Conservation (phyloP, 1,140 invertebrate species). For the Sarcophaga bullata region DNA sequence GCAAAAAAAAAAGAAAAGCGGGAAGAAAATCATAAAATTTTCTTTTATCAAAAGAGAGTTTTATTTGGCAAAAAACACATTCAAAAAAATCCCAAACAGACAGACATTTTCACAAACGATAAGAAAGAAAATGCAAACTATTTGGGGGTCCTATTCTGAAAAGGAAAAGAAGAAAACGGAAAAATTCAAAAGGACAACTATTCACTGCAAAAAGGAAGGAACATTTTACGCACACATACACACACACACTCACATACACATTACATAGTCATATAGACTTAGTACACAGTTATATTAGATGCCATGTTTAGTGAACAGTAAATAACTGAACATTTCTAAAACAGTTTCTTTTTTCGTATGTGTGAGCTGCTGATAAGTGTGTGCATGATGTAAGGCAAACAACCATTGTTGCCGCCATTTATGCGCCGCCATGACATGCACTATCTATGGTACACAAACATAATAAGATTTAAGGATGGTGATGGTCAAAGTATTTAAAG, state of each 20-base stretch:
- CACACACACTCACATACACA: too few species aligned
- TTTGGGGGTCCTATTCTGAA: neutral
- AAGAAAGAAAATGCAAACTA: conserved; percentile 30
- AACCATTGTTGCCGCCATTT: conserved; percentile 41
- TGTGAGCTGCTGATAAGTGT: conserved; percentile 23
- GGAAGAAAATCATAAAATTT: too few species aligned
- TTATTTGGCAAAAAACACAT: too few species aligned
- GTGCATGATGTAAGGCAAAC: too few species aligned
- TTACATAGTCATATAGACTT: too few species aligned
- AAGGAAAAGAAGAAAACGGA: neutral
- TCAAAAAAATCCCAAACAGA: conserved; percentile 31
- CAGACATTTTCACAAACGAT: conserved; percentile 35
- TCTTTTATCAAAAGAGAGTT: too few species aligned
- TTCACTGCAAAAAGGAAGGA: conserved; percentile 11
- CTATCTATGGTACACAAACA: too few species aligned
- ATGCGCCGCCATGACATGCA: conserved; percentile 30
- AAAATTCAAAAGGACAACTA: neutral
- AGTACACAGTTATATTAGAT: too few species aligned
- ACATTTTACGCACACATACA: conserved; percentile 37
- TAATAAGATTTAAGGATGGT: too few species aligned
- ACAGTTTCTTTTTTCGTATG: neutral
- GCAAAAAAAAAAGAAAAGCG: too few species aligned
- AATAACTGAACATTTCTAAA: conserved; percentile 7
- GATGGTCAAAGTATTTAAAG: too few species aligned
- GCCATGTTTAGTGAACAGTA: conserved; percentile 28